phyloP scores from a whole-genome alignment of 2,888 invertebrate genomes.

The Drosophila lutescens region DNA sequence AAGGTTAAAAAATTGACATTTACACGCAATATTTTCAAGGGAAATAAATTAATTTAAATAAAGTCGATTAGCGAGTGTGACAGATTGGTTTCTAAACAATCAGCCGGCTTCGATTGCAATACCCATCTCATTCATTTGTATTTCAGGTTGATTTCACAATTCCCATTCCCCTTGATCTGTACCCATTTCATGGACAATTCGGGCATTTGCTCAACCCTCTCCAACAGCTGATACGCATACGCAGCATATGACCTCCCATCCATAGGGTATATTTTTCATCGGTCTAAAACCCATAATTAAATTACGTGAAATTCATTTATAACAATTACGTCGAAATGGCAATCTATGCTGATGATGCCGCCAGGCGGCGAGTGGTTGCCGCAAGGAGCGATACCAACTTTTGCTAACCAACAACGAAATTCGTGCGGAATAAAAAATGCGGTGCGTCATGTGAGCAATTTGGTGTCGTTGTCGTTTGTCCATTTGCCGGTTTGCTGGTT shows the following conservation, averaged over 20 bases:
- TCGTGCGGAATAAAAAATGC: slow-evolving; percentile 68
- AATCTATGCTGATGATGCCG: slow-evolving; percentile 77
- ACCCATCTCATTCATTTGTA: background rate
- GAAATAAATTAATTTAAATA: too few relatives aligned
- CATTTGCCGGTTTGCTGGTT: slow-evolving; percentile 27
- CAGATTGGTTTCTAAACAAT: background rate
- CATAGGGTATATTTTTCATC: slow-evolving; percentile 69
- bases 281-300: slow-evolving; percentile 81
- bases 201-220: slow-evolving; percentile 16
- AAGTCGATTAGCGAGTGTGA: background rate
- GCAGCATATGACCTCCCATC: slow-evolving; percentile 32
- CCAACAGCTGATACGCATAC: slow-evolving; percentile 28
- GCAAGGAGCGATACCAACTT: slow-evolving; percentile 37
- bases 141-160: background rate
- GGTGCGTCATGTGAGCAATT: slow-evolving; percentile 78
- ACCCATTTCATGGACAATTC: slow-evolving; percentile 27
- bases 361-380: slow-evolving; percentile 34
- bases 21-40: too few relatives aligned
- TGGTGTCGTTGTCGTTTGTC: slow-evolving; percentile 54
- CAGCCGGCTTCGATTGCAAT: too few relatives aligned
- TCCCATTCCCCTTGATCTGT: background rate
- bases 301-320: slow-evolving; percentile 81
- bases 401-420: slow-evolving; percentile 43
- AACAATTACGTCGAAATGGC: slow-evolving; percentile 80
- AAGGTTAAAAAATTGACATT: too few relatives aligned